A percentile compares a stretch with the other conserved stretches of the same genome.
These are phyloP conservation scores for Drosophila testacea DNA, from an alignment of 2,888 invertebrate species.

Conservation along the genomic window DNA sequence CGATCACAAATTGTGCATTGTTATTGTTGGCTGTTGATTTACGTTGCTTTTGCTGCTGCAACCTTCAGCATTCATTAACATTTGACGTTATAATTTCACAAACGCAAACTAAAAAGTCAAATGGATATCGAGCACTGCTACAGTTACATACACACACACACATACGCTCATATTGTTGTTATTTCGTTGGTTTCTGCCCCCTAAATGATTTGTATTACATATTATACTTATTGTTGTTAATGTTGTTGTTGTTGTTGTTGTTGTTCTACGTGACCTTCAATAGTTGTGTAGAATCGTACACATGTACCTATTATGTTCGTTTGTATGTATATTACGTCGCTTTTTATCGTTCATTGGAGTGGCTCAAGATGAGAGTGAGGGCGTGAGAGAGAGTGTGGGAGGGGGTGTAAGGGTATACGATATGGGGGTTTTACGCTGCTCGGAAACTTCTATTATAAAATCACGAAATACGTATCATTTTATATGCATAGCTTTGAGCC, in stretches of 20 bases:
- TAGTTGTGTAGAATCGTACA: constrained; percentile 59
- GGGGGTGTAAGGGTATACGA: too few species aligned
- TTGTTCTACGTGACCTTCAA: constrained; percentile 75
- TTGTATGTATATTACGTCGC: constrained; percentile 51
- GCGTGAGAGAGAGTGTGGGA: not conserved
- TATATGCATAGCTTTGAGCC: constrained; percentile 27
- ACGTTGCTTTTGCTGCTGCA: constrained; percentile 42
- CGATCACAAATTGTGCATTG: constrained; percentile 46
- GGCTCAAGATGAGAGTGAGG: constrained; percentile 17
- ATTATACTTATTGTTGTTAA: constrained; percentile 53
- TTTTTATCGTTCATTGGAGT: constrained; percentile 64
- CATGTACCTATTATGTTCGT: constrained; percentile 54
- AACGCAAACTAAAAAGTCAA: constrained; percentile 68
- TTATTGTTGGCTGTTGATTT: constrained; percentile 49
- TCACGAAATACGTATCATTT: constrained; percentile 17
- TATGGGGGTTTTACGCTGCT: not conserved
- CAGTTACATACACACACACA: constrained; percentile 2
- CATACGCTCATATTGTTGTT: not conserved
- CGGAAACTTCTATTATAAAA: constrained; percentile 26
- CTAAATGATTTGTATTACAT: constrained; percentile 46
- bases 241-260: constrained; percentile 30
- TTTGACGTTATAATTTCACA: constrained; percentile 81
- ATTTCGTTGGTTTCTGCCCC: constrained; percentile 28
- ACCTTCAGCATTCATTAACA: constrained; percentile 81
- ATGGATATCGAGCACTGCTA: constrained; percentile 52